Evolutionary conservation across 2,797 vertebrate species (phyloP), one percentile per base, ranked within the genome.

Genomic region (Peromyscus attwateri): DNA sequence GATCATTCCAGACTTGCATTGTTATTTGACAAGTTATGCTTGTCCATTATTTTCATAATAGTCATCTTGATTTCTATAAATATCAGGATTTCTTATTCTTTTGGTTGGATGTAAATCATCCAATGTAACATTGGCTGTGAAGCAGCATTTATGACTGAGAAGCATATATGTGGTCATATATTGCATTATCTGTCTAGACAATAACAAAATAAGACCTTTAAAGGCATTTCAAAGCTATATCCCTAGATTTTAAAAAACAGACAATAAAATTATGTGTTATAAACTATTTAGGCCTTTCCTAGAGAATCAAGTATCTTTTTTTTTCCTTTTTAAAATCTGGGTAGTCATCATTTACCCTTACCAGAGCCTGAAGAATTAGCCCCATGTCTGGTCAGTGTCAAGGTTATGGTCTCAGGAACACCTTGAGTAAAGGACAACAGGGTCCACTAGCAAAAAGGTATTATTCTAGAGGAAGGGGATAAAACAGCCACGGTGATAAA

Each of bases 401-500:
- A 96, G 76, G 29, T 81, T n/a, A 66, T 37, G 40, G 37, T 82
- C 73, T 96, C 92, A 40, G 21, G 13, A 91, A 97, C 79, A 94
- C 12, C 23, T 31, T 70, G 29, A 87, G 29, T 88, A 79, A 85
- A 95, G 57, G 49, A 82, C 64, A 55, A 75, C 1, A 12, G 21
- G 85, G 10, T 43, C 34, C 27, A 76, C 71, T 84, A 95, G 57
- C 52, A 96, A 88, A 92, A 52, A 95, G 12, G 92, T 21, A 46
- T 92, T 91, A 91, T 82, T 64, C 10, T 17, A 82, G 68, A 89
- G 37, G 6, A 76, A 19, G 60, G 49, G 37, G 43, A 95, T 76
- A 87, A 95, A 92, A 93, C 34, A 95, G 76, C 21, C n/a, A 76
- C 84, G 62, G 89, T 40, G 14, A 94, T 77, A 93, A 82, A 89